Conservation (phyloP, 2,888 invertebrate genomes). For the Stegophylla sp. region DNA sequence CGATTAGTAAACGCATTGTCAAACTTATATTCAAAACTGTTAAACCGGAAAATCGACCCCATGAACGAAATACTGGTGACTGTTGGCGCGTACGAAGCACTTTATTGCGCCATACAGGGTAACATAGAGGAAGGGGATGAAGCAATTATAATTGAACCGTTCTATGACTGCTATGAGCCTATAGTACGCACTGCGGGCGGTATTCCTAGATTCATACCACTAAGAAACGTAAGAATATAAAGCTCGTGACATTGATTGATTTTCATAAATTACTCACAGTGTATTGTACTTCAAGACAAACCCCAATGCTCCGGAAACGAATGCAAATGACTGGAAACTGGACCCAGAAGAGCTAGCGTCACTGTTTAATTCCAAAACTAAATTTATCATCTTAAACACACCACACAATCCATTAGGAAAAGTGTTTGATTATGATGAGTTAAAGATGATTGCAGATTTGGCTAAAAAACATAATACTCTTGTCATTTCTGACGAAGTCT, state of each 20-base stretch:
- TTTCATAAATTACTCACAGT: neutral
- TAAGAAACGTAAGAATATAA: conserved; percentile 74
- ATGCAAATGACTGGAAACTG: conserved; percentile 87
- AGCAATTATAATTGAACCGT: conserved; percentile 97
- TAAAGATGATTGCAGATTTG: conserved; percentile 80
- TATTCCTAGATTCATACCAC: conserved; percentile 82
- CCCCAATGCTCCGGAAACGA: conserved; percentile 63
- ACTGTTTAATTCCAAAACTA: conserved; percentile 86
- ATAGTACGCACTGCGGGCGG: conserved; percentile 92
- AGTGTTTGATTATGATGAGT: conserved; percentile 76
- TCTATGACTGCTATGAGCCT: conserved; percentile 96
- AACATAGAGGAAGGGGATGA: conserved; percentile 87
- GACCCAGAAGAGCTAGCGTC: conserved; percentile 80
- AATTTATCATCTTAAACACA: conserved; percentile 94
- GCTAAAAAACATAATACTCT: conserved; percentile 92
- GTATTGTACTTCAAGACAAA: neutral
- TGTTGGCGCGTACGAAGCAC: conserved; percentile 91
- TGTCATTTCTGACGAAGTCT: conserved; percentile 95
- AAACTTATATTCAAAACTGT: conserved; percentile 82
- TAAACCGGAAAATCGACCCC: conserved; percentile 79
- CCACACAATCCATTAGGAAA: conserved; percentile 98
- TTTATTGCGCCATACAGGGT: conserved; percentile 85
- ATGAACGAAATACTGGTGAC: conserved; percentile 87
- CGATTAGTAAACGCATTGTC: conserved; percentile 83
- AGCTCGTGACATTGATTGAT: neutral